Base-by-base conservation (phyloP, 1,140 invertebrate genomes). In the Lysiphlebus fabarum region DNA sequence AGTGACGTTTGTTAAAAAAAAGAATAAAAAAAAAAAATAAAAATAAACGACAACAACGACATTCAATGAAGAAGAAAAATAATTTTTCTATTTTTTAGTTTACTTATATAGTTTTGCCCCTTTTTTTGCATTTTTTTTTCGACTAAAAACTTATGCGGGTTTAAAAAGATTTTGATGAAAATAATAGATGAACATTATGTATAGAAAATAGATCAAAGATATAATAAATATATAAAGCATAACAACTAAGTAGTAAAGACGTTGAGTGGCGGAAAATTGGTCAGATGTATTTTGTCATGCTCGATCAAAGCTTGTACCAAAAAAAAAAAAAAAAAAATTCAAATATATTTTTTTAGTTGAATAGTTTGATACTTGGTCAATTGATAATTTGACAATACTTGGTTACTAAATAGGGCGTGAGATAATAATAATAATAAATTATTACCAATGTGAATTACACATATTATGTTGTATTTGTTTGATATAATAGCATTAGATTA, bases 231-330 rank as follows among this genome's bases (percentile, higher is more conserved):
- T 26, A 26, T 26, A 26, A n/a, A n/a, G n/a, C n/a, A n/a, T n/a
- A n/a, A n/a, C n/a, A n/a, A 38, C 45, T 63, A 66, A 70, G 62
- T 49, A 62, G 60, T 47, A 63, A 56, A 50, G 70, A 67, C 67
- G 57, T 67, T 67, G 70, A 73, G 67, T 71, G 67, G 65, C 62
- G 62, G 66, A 70, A 75, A 75, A 70, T 71, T 68, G 67, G 63
- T 26, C 47, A 43, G 53, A 26, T 48, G 53, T 55, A 60, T 60
- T 55, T 44, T 45, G 33, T 41, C 8, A 44, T 47, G 54, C 8
- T 56, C 43, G 34, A 56, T 56, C 54, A 9, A 47, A 38, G 49
- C 12, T 42, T 47, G 34, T 48, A 45, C 44, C 45, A 57, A 40
- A 48, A 48, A 44, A 57, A 10, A 56, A 36, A 36, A 51, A 34